Base-by-base conservation (phyloP, 1,140 invertebrate species). In the Brachionus rotundiformis region DNA sequence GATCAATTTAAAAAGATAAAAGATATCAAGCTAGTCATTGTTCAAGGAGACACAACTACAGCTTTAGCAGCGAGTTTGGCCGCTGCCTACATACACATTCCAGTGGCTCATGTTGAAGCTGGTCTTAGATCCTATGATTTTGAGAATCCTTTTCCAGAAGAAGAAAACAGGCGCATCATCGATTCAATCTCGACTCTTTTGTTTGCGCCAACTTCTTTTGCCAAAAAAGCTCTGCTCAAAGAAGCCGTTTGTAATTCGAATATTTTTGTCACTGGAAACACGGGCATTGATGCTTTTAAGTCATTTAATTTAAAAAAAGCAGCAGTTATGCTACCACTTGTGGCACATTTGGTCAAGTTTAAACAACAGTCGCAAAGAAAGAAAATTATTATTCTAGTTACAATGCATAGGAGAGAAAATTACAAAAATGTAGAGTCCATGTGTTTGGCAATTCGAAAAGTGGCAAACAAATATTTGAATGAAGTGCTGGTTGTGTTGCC, bases 101-200 rank as follows among this genome's bases (percentile, higher is more conserved):
- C 63, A 68, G 31, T 68, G 10, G 63, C 63, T 33, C 63, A 68
- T 68, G 63, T 68, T 11, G 63, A 68, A 68, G 63, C 63, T 39
- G 63, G 63, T 33, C 63, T 68, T 1, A 31, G 63, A 3, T 68
- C 63, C 13, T 68, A 33, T 36, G 31, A 68, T 19, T n/a, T 68
- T 13, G 31, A 31, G 8, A 68, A 36, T 68, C 63, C 63, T 5
- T 68, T 29, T 63, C 59, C 59, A 31, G 59, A 63, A 63, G 59
- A 63, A 31, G 25, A 29, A 27, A 63, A 63, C 8, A 19, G 59
- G 3, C 23, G n/a, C 23, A 27, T 63, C 10, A 63, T 63, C 6
- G 59, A 63, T 27, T 63, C 59, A 23, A 29, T 63, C 27, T 27
- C 59, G n/a, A 63, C 23, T 25, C 59, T 63, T 31, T 29, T 29